Percentiles rank a stretch among this genome's conserved stretches.
These are phyloP conservation scores for Lateolabrax maculatus DNA, from an alignment of 2,797 vertebrate genomes.

Conservation along the genomic window DNA sequence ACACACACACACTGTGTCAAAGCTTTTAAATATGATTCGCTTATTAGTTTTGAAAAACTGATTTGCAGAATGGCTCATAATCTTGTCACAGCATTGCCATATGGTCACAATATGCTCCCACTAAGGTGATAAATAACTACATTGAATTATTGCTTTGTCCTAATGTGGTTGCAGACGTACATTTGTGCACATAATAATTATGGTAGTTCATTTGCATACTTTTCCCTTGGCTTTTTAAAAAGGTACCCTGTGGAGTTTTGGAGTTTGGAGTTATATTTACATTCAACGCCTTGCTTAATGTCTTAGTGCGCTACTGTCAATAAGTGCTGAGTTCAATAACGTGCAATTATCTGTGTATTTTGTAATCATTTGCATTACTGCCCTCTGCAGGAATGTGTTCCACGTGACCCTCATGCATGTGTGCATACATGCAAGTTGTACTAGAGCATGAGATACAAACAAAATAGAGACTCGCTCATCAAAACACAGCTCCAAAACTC, in stretches of 20 bases:
- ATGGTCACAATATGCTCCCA: neutral
- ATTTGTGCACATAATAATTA: neutral
- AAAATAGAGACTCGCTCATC: neutral
- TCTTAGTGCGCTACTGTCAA: neutral
- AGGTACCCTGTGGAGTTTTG: neutral
- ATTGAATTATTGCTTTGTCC: neutral
- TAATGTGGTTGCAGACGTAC: neutral
- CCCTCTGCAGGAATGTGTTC: neutral
- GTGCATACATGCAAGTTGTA: neutral
- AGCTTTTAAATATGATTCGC: conserved; percentile 4
- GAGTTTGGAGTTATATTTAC: neutral
- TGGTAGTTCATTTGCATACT: neutral
- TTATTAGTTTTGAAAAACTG: neutral
- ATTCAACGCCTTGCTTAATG: neutral
- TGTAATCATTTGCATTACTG: neutral
- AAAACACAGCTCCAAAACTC: neutral
- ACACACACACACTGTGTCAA: neutral
- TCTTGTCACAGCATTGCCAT: neutral
- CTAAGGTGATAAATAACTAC: neutral
- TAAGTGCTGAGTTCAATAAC: neutral
- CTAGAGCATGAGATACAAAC: neutral
- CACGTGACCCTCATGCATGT: neutral
- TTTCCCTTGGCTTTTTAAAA: too few species aligned
- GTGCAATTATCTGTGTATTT: neutral
- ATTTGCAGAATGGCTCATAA: conserved; percentile 2